Percentiles rank a stretch among this genome's conserved stretches.
These are phyloP conservation scores for Osmerus eperlanus DNA, from an alignment of 2,113 vertebrate genomes.

Conservation along the genomic window DNA sequence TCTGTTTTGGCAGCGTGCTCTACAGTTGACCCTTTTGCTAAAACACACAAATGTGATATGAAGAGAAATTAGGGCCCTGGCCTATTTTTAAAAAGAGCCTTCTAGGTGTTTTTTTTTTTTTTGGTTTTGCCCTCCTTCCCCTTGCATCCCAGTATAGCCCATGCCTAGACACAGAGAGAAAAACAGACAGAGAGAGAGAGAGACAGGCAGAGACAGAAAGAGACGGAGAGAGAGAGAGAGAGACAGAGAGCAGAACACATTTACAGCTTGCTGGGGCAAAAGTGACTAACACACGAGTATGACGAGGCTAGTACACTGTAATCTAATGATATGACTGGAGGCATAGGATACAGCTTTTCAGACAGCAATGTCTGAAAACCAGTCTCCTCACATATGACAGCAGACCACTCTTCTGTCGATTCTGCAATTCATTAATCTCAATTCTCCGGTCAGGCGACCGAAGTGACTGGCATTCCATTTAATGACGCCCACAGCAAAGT, in stretches of 20 bases:
- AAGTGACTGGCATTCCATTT: constrained; percentile 30
- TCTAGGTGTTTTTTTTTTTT: constrained; percentile 9
- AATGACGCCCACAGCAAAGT: constrained; percentile 27
- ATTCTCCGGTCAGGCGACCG: constrained; percentile 35
- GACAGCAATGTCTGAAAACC: no score
- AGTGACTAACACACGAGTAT: no score
- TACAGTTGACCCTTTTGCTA: background rate
- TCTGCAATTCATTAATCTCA: background rate
- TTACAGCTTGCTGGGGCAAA: no score
- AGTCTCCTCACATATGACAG: no score
- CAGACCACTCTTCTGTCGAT: background rate
- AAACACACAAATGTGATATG: constrained; percentile 1
- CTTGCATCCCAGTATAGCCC: no score
- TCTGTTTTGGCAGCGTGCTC: constrained; percentile 12
- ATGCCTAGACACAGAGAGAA: background rate
- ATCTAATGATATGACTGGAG: no score
- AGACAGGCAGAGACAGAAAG: no score
- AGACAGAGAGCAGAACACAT: no score
- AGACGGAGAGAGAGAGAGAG: no score
- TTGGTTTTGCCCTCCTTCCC: constrained; percentile 31
- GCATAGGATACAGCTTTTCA: no score
- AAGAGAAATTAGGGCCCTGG: constrained; percentile 23
- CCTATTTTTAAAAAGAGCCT: constrained; percentile 35
- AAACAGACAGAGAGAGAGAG: background rate
- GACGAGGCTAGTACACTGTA: no score